A percentile compares a stretch with the other conserved stretches of the same genome.
Conservation (phyloP, 2,113 vertebrate genomes). For the Thomomys bottae region DNA sequence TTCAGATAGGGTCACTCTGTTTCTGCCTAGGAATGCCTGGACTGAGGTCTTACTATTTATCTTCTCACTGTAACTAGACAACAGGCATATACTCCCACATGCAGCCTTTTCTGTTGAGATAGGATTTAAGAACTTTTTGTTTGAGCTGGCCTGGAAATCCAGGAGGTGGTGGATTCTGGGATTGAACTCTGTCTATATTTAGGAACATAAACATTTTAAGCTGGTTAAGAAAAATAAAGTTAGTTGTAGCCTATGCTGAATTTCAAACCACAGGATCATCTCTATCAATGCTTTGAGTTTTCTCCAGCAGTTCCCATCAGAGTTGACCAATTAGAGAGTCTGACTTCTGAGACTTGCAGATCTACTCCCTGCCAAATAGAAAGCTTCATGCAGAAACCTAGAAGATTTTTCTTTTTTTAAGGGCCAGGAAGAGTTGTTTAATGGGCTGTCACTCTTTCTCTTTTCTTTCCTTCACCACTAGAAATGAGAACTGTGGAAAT, state of each 20-base stretch:
- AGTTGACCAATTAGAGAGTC: neutral
- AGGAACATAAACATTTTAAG: conserved; percentile 33
- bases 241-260: neutral
- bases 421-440: too few relatives aligned
- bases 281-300: neutral
- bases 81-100: too few relatives aligned
- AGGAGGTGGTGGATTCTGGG: neutral
- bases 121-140: too few relatives aligned
- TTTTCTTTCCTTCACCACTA: neutral
- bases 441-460: neutral
- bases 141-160: too few relatives aligned
- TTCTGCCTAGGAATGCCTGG: too few relatives aligned
- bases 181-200: neutral
- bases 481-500: neutral
- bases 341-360: neutral
- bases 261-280: neutral
- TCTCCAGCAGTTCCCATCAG: neutral
- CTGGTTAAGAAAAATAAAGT: neutral
- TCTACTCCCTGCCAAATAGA: neutral
- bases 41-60: too few relatives aligned
- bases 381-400: neutral
- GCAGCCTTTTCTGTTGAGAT: too few relatives aligned
- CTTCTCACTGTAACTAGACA: too few relatives aligned
- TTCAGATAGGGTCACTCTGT: too few relatives aligned
- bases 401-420: neutral